Evolutionary conservation across 2,888 invertebrate species (phyloP).

Genomic region (Mythimna impura): DNA sequence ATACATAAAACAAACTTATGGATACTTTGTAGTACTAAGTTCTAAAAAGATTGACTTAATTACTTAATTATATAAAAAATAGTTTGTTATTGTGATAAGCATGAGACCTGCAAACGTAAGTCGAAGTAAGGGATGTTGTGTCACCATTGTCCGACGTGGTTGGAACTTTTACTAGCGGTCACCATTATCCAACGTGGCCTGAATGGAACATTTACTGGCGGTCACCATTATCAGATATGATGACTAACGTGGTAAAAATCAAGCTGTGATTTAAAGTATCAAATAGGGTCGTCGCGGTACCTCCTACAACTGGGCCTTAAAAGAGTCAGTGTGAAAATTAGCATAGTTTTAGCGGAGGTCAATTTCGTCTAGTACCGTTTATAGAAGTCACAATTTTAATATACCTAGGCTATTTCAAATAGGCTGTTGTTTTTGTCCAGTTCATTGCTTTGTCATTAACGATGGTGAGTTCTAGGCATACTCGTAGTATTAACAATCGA

Average conservation of each 20-base stretch:
- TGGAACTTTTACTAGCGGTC: no score
- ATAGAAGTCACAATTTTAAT: constrained; percentile 76
- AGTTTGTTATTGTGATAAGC: no score
- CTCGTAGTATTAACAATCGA: constrained; percentile 63
- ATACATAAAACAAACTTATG: no score
- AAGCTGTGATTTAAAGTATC: constrained; percentile 36
- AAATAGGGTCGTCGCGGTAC: constrained; percentile 30
- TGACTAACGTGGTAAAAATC: constrained; percentile 6
- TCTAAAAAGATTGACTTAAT: no score
- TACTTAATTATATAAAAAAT: no score
- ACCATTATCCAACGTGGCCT: no score
- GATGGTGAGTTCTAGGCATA: constrained; percentile 61
- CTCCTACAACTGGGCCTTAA: constrained; percentile 44
- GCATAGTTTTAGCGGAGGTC: constrained; percentile 74
- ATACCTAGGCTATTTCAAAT: constrained; percentile 70
- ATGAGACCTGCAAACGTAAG: no score
- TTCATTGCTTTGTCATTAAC: constrained; percentile 73
- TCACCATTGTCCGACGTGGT: no score
- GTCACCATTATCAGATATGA: no score
- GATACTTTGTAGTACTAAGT: no score
- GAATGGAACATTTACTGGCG: no score
- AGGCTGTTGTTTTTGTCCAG: constrained; percentile 75
- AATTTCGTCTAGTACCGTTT: constrained; percentile 74
- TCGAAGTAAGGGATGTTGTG: no score
- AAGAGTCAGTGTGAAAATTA: constrained; percentile 66